Evolutionary conservation across 1,140 invertebrate species (phyloP).

Genomic region (Colletes gigas): DNA sequence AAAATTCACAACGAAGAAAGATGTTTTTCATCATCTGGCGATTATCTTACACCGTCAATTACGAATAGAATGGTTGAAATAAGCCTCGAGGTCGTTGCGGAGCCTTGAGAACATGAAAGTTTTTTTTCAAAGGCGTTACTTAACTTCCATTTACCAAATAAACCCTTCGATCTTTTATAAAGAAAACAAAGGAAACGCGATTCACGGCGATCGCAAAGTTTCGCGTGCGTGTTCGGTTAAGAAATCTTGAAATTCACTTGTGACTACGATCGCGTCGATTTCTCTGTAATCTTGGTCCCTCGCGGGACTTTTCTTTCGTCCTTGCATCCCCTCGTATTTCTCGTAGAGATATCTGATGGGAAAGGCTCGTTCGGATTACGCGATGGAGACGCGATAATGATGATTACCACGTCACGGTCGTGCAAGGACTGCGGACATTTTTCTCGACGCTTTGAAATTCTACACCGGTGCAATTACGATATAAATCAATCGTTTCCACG

Average conservation of each 20-base stretch:
- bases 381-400: constrained; percentile 34
- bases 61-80: background rate
- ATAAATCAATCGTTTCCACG: constrained; percentile 19
- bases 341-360: background rate
- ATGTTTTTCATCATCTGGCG: background rate
- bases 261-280: constrained; percentile 14
- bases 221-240: background rate
- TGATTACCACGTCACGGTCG: constrained; percentile 11
- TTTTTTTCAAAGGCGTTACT: too few species aligned
- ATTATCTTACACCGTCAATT: background rate
- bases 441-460: constrained; percentile 12
- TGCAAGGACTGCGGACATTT: constrained; percentile 6
- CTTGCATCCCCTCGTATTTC: background rate
- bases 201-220: too few species aligned
- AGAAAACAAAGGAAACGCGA: background rate
- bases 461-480: constrained; percentile 6
- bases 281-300: constrained; percentile 11
- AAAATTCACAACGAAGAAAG: background rate
- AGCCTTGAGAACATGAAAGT: too few species aligned
- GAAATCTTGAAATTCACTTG: constrained; percentile 18
- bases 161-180: too few species aligned
- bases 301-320: background rate
- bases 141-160: background rate
- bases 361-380: constrained; percentile 16
- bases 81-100: background rate